Evolutionary conservation across 2,113 vertebrate species (phyloP).

Genomic region (Colaptes auratus): DNA sequence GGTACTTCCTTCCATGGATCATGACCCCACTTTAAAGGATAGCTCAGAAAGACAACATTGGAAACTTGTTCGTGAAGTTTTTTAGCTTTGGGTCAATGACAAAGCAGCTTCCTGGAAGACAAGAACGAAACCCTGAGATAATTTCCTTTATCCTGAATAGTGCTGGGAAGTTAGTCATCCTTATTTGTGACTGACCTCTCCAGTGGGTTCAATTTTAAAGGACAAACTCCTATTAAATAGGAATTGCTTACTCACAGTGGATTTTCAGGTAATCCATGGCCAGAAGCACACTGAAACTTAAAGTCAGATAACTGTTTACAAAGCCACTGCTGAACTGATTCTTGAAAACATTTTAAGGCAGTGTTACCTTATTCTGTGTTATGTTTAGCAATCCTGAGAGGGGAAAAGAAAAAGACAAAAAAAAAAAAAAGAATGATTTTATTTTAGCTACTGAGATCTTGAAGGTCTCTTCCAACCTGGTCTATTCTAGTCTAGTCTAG

Average conservation of each 20-base stretch:
- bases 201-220: neutral
- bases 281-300: neutral
- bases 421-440: neutral
- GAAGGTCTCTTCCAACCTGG: too few relatives aligned
- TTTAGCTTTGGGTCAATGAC: neutral
- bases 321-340: neutral
- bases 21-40: neutral
- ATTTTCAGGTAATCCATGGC: neutral
- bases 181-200: neutral
- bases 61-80: neutral
- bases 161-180: neutral
- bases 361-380: neutral
- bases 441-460: constrained; percentile 57
- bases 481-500: too few relatives aligned
- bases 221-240: neutral
- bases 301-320: neutral
- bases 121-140: neutral
- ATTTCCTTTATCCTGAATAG: neutral
- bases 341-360: neutral
- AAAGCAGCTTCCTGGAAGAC: neutral
- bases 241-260: neutral
- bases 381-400: neutral
- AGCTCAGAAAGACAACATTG: neutral
- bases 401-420: neutral
- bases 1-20: neutral